Percentiles rank a stretch among this genome's conserved stretches.
Evolutionary conservation across 1,140 invertebrate genomes (phyloP).

Genomic region (Melipona quadrifasciata): DNA sequence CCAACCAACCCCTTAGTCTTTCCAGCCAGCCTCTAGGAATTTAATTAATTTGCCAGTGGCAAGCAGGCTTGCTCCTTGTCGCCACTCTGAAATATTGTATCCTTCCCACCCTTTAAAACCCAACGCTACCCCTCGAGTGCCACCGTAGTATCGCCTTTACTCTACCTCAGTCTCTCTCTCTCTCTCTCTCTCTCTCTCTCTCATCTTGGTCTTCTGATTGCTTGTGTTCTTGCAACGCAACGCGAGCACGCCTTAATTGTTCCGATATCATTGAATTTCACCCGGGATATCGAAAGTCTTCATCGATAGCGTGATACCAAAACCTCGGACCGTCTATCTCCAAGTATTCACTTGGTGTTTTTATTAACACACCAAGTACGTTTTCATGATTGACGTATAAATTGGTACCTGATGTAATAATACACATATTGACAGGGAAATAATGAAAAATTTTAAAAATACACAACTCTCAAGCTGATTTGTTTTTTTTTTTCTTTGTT

Average conservation of each 20-base stretch:
- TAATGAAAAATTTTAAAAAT: background rate
- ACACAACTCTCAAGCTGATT: background rate
- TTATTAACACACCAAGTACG: background rate
- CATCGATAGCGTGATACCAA: background rate
- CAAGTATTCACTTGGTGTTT: background rate
- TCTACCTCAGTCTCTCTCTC: background rate
- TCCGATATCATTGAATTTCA: slow-evolving; percentile 40
- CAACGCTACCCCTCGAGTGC: slow-evolving; percentile 42
- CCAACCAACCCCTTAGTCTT: slow-evolving; percentile 50
- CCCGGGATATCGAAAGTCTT: background rate
- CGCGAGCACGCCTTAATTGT: slow-evolving; percentile 16
- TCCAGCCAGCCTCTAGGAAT: slow-evolving; percentile 72
- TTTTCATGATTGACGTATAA: too few relatives aligned
- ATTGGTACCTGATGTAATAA: too few relatives aligned
- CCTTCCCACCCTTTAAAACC: slow-evolving; percentile 68
- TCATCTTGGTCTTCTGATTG: background rate
- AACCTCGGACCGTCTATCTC: background rate
- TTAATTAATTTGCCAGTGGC: slow-evolving; percentile 76
- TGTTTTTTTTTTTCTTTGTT: background rate
- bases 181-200: background rate
- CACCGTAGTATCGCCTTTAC: slow-evolving; percentile 19
- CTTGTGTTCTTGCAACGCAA: slow-evolving; percentile 38
- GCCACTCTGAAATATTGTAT: slow-evolving; percentile 72
- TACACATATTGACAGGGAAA: too few relatives aligned
- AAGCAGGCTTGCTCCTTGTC: slow-evolving; percentile 71